Evolutionary conservation across 2,113 vertebrate species (phyloP).

Genomic region (Rhinichthys klamathensis): DNA sequence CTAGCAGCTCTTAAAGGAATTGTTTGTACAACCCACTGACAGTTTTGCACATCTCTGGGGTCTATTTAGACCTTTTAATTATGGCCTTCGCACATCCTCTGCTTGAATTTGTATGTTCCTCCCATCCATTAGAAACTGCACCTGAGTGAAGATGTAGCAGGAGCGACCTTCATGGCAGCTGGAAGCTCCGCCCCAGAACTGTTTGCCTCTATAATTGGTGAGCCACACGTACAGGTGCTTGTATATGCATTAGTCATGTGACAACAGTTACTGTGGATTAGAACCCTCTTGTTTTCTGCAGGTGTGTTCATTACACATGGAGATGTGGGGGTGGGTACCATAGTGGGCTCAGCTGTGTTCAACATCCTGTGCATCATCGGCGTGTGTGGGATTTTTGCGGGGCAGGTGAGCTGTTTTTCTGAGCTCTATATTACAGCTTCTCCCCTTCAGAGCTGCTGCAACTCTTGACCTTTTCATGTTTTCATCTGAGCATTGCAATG

Average conservation of each 20-base stretch:
- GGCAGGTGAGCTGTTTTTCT: constrained; percentile 78
- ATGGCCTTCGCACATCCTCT: neutral
- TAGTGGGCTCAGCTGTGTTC: constrained; percentile 89
- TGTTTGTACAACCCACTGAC: neutral
- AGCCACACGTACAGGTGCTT: constrained; percentile 41
- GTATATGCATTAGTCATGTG: constrained; percentile 28
- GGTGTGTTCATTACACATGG: constrained; percentile 91
- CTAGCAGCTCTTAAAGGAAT: neutral
- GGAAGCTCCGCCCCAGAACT: constrained; percentile 90
- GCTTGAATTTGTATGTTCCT: constrained; percentile 47
- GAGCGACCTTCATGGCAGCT: constrained; percentile 91
- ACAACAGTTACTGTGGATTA: neutral
- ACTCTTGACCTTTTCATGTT: constrained; percentile 16
- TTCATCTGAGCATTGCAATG: neutral
- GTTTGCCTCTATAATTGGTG: constrained; percentile 89
- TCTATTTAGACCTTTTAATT: neutral
- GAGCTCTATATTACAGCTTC: neutral
- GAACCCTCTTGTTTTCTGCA: constrained; percentile 57
- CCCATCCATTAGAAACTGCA: constrained; percentile 81
- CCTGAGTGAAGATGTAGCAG: constrained; percentile 88
- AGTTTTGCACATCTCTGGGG: neutral
- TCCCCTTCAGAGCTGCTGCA: neutral
- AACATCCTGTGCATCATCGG: constrained; percentile 90
- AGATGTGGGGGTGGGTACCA: constrained; percentile 89
- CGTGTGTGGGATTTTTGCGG: constrained; percentile 87